Evolutionary conservation across 2,797 vertebrate species (phyloP), one percentile per base, ranked within the genome.

Genomic region (Pyrocephalus nanus): DNA sequence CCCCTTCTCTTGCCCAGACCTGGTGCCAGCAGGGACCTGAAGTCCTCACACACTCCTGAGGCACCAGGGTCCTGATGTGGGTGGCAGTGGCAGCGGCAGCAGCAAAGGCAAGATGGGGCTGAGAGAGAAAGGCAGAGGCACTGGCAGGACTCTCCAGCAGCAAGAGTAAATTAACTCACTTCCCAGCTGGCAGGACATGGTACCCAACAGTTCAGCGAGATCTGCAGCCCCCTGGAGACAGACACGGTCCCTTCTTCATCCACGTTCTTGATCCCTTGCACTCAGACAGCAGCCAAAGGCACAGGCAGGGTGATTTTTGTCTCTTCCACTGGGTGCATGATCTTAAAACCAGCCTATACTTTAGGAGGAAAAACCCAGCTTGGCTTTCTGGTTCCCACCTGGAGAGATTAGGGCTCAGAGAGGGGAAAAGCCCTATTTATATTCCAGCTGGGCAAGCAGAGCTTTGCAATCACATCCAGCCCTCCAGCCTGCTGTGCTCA

Each of bases 21-120:
- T 42, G 42, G 30, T 65, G 23, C 42, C 51, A 43, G 26, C 22
- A 51, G 61, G 32, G 77, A 42, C 47, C 1, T 36, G 30, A 72
- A 69, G 36, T 38, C n/a, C 60, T 45, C n/a, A 47, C 0, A 0
- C 0, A 3, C 7, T 78, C 36, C 42, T 84, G 36, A 2, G 2
- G 70, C 81, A 87, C 60, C 62, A 25, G 20, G 32, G 36, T 75
- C 23, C 45, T 83, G 73, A 80, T 71, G 30, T 27, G 64, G n/a
- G 38, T 58, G 47, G 85, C 48, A 48, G 60, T 62, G 58, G 58
- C 71, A 69, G 54, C 21, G 72, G 71, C 71, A 74, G 48, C 22
- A 79, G 47, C 47, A 83, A 58, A 47, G 12, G 43, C 30, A 81
- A 67, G 30, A 65, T 8, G 27, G 40, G 40, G 9, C 55, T 54